Evolutionary conservation across 1,140 invertebrate species (phyloP), one percentile per base, ranked within the genome.

Genomic region (Asobara japonica): DNA sequence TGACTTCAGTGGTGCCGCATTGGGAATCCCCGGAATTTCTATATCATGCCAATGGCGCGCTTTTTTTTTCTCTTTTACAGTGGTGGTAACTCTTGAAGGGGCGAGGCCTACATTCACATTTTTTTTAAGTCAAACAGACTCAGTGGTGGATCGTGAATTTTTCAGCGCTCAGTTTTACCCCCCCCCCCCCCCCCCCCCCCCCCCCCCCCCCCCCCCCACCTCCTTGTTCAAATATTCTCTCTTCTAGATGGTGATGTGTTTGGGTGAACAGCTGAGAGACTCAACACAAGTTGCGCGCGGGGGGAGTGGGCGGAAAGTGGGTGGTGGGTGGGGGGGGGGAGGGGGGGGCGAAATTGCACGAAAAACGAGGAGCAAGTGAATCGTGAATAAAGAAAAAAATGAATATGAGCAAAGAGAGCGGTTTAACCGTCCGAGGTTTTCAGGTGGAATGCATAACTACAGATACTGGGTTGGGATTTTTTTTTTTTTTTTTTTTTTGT

Each of bases 211-310:
- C 31, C 22, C 16, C 31, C 65, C 1, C 22, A 6, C 20, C 20
- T 10, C 13, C 41, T 18, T 56, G 74, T 72, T 71, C 74, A 72
- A 75, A 75, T 75, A 75, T 70, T 22, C 66, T 66, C 70, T 18
- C 60, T 45, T 66, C 51, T 18, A 27, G 22, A 56, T 56, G 22
- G 51, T 56, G 51, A 56, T 56, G 51, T 56, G 51, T 56, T 56
- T 56, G 51, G 51, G 11, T 45, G 60, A n/a, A 64, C 38, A 66
- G 36, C 65, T 20, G 51, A 71, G 69, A 48, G 48, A 68, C 48
- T 68, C 22, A 41, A 62, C 22, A 64, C 11, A 25, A 41, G 31
- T 29, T 13, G 25, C 56, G 27, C 13, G 45, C 10, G 16, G 67
- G 18, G 18, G 18, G 31, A 8, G 8, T 20, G 6, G 16, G 16